Conservation (phyloP, 1,140 invertebrate species). For the honey bee (Apis mellifera) region Amel_HAv3.1 CM009931.2:19264501-19265000, state of each 20-base stretch:
- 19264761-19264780: no score
- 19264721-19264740: no score
- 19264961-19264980: conserved; percentile 25
- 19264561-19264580: no score
- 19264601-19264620: not conserved
- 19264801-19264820: conserved; percentile 8
- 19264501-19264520: no score
- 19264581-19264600: no score
- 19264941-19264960: conserved; percentile 31
- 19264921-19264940: not conserved
- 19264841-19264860: not conserved
- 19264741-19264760: no score
- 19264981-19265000: conserved; percentile 13
- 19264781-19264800: not conserved
- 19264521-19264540: no score
- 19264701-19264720: no score
- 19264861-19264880: not conserved
- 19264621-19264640: not conserved
- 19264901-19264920: not conserved
- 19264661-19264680: not conserved
- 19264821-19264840: conserved; percentile 4
- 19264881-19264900: conserved; percentile 24
- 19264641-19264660: no score
- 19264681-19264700: no score
- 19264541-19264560: no score